Percentiles rank a stretch among this genome's conserved stretches.
Evolutionary conservation across 2,797 vertebrate genomes (phyloP).

Genomic region (Choloepus didactylus): DNA sequence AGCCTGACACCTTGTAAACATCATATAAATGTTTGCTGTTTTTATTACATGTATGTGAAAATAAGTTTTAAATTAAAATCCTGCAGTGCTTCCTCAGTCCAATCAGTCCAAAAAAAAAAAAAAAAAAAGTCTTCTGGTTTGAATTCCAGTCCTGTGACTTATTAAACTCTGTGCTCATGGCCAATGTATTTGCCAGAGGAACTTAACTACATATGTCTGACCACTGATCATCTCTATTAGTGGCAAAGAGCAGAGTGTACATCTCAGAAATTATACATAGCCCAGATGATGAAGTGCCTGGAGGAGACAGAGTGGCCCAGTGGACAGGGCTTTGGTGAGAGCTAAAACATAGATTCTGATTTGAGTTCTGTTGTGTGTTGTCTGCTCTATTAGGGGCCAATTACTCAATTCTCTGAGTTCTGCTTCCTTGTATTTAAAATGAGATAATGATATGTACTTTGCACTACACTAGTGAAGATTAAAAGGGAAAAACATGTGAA

Average conservation of each 20-base stretch:
- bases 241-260: neutral
- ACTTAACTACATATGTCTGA: neutral
- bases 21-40: neutral
- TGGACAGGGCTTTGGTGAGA: neutral
- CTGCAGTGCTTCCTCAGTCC: neutral
- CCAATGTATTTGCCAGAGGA: neutral
- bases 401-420: neutral
- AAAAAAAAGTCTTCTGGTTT: neutral
- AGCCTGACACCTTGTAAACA: neutral
- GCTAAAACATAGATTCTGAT: neutral
- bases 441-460: neutral
- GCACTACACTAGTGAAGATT: neutral
- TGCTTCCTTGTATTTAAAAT: neutral
- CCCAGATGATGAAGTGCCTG: neutral
- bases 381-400: neutral
- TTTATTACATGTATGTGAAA: neutral
- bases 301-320: fast-evolving
- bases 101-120: too few relatives aligned
- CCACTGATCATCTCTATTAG: neutral
- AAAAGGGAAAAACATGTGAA: neutral
- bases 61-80: neutral
- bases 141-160: neutral
- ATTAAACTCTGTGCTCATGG: neutral
- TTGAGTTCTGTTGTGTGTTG: neutral
- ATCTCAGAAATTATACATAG: neutral